Percentiles rank a stretch among this genome's conserved stretches.
These are phyloP conservation scores for Urosaurus nigricauda DNA, from an alignment of 2,797 vertebrate species.

Conservation along the genomic window DNA sequence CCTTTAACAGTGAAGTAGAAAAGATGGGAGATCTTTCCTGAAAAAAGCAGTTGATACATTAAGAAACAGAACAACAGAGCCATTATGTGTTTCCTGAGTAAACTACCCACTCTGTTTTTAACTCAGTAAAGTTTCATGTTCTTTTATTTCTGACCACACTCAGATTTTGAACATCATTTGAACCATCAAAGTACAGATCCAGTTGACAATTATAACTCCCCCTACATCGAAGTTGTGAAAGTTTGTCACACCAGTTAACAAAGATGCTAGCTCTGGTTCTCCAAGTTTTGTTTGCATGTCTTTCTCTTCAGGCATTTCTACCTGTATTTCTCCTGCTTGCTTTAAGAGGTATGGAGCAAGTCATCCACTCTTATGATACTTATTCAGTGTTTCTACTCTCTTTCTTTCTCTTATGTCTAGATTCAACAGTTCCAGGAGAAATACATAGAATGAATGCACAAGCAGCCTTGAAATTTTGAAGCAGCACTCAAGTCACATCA, in stretches of 20 bases:
- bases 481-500: neutral
- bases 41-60: neutral
- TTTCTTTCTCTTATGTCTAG: neutral
- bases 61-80: neutral
- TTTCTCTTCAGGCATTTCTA: conserved; percentile 21
- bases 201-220: neutral
- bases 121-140: neutral
- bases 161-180: neutral
- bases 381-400: conserved; percentile 46
- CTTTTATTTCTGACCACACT: neutral
- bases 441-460: conserved; percentile 4
- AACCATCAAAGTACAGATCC: neutral
- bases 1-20: neutral
- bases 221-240: neutral
- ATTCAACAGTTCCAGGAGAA: neutral
- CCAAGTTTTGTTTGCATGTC: neutral
- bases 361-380: conserved; percentile 40
- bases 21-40: neutral
- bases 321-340: conserved; percentile 46
- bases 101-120: neutral
- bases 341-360: conserved; percentile 43
- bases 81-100: neutral
- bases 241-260: neutral
- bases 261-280: neutral
- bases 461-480: neutral